Evolutionary conservation across 2,113 vertebrate species (phyloP).

Genomic region (Anseranas semipalmata): DNA sequence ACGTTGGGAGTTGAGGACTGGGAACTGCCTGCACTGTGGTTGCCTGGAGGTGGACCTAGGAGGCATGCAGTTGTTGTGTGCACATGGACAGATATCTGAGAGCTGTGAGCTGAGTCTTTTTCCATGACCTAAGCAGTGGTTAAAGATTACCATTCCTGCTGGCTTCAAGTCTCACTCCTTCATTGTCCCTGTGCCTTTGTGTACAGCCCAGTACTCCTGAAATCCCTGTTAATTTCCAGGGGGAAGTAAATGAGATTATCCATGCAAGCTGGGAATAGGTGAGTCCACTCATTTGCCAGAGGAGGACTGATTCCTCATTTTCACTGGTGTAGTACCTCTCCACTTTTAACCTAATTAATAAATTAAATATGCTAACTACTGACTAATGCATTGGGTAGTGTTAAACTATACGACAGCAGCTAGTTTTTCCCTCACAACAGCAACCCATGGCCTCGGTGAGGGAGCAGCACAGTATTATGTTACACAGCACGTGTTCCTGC

Average conservation of each 20-base stretch:
- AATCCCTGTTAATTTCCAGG: not conserved
- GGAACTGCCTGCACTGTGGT: not conserved
- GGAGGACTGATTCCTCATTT: not conserved
- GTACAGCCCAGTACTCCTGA: not conserved
- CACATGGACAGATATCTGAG: slow-evolving; percentile 13
- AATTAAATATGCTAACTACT: not conserved
- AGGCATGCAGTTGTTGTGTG: slow-evolving; percentile 6
- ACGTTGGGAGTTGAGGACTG: slow-evolving; percentile 24
- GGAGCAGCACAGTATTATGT: not conserved
- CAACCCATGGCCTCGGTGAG: not conserved
- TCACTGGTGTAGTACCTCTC: not conserved
- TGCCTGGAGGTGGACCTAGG: not conserved
- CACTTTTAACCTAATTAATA: not conserved
- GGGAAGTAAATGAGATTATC: not conserved
- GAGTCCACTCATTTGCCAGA: not conserved
- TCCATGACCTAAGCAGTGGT: slow-evolving; percentile 51
- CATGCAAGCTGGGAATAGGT: not conserved
- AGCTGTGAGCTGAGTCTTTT: slow-evolving; percentile 3
- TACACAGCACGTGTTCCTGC: slow-evolving; percentile 29
- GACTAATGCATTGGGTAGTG: not conserved
- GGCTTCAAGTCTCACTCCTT: not conserved
- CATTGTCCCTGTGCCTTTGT: accelerated
- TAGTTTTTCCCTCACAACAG: not conserved
- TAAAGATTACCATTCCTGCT: slow-evolving; percentile 10
- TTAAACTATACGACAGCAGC: not conserved